A percentile compares a stretch with the other conserved stretches of the same genome.
These are phyloP conservation scores for Periparus ater DNA, from an alignment of 2,797 vertebrate species.

Conservation along the genomic window DNA sequence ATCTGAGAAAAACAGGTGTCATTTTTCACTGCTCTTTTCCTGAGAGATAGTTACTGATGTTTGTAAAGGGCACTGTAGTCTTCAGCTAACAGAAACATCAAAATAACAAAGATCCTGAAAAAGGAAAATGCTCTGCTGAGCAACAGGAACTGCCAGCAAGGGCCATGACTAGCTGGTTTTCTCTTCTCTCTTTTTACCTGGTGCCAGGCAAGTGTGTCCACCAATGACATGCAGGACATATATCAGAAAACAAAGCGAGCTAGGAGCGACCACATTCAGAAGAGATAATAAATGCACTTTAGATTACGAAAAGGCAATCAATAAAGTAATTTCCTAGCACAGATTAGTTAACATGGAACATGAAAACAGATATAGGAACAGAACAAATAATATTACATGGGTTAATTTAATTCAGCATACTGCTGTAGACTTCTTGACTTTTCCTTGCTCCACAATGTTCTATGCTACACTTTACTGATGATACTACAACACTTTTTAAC, in stretches of 20 bases:
- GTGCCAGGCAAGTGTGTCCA: neutral
- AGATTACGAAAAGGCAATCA: slow-evolving; percentile 23
- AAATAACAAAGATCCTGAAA: neutral
- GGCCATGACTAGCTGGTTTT: neutral
- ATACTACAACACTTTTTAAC: neutral
- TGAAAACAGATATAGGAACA: neutral
- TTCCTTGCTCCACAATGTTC: neutral
- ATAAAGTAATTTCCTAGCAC: slow-evolving; percentile 47
- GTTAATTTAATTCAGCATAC: slow-evolving; percentile 2
- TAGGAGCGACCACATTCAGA: neutral
- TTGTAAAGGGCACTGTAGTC: neutral
- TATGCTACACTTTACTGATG: neutral
- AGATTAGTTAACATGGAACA: slow-evolving; percentile 10
- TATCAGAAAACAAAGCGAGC: neutral
- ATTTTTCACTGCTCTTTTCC: slow-evolving; percentile 12
- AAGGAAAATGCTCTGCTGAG: neutral
- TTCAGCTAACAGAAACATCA: neutral
- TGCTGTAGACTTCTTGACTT: slow-evolving; percentile 1
- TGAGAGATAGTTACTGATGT: neutral
- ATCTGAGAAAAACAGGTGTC: neutral
- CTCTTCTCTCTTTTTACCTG: neutral
- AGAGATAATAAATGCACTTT: neutral
- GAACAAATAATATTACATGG: slow-evolving; percentile 9
- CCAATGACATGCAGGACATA: neutral
- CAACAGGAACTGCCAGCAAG: neutral